Base-by-base conservation (phyloP, 92 coral and sea anemone genomes). In the Virgularia gustaviana region DNA sequence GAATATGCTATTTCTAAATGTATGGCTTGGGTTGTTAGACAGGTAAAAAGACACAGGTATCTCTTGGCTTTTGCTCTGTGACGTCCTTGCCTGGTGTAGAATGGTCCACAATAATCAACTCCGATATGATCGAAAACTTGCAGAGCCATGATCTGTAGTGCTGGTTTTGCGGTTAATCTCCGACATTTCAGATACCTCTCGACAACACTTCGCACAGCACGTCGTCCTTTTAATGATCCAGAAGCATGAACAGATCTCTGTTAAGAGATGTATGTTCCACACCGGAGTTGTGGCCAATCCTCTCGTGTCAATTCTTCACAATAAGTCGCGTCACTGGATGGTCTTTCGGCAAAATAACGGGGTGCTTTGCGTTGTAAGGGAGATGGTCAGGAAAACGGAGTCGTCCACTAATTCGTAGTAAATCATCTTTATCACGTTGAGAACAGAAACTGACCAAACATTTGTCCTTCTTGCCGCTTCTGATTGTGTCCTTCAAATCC, bases 21-120 rank as follows among this genome's bases (percentile, higher is more conserved):
- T 18, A 72, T 67, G 2, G 79, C 84, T 44, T 79, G 65, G 18
- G 84, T 79, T 1, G 52, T 41, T 2, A 79, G 79, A 25, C 74
- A 79, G 31, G 84, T 71, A 49, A 79, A 71, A 4, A 79, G 84
- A 49, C 84, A 79, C 28, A 79, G 79, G 34, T 79, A 71, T 12
- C 79, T 58, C 23, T 78, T 78, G 8, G 78, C 57, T 57, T 49
- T 70, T 12, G 45, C 43, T 41, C 28, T 44, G 3, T 79, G 78
- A 44, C 79, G 79, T 30, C 73, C 83, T 60, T 79, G 83, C 39
- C 33, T 79, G 18, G 72, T 71, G 36, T 70, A 31, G 30, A 6
- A 79, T 10, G 83, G 83, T 0, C 78, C 78, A 6, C 31, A 77
- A 6, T 70, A 79, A 27, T 79, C 83, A 12, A 43, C 30, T 0